phyloP scores from a whole-genome alignment of 2,888 invertebrate genomes.

The Habrosyne pyritoides region DNA sequence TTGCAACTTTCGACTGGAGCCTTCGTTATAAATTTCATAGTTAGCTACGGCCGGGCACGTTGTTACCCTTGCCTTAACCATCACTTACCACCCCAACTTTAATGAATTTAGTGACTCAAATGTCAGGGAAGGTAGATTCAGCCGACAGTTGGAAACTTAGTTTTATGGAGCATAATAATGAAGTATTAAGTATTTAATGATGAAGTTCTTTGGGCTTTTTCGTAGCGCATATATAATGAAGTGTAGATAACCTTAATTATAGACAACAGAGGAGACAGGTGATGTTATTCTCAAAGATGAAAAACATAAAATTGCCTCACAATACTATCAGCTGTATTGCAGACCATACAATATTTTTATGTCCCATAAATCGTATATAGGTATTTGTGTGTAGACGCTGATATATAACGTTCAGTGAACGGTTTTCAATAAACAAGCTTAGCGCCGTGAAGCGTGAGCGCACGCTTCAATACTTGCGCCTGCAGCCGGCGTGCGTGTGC shows the following conservation, averaged over 20 bases:
- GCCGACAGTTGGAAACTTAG: slow-evolving; percentile 43
- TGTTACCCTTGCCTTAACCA: slow-evolving; percentile 38
- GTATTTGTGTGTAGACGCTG: slow-evolving; percentile 37
- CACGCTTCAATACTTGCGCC: slow-evolving; percentile 46
- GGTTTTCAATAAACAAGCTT: slow-evolving; percentile 66
- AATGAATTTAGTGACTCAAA: slow-evolving; percentile 51
- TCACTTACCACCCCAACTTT: slow-evolving; percentile 41
- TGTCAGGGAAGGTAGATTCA: slow-evolving; percentile 38
- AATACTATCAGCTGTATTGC: slow-evolving; percentile 26
- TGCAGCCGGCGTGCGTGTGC: slow-evolving; percentile 57
- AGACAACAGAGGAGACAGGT: too few species aligned
- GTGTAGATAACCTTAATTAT: too few species aligned
- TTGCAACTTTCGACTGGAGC: slow-evolving; percentile 70
- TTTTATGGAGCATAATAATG: slow-evolving; percentile 24
- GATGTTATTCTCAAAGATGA: too few species aligned
- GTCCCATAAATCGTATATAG: slow-evolving; percentile 41
- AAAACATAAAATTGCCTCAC: slow-evolving; percentile 22
- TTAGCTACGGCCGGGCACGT: slow-evolving; percentile 43
- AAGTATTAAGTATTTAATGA: slow-evolving; percentile 6
- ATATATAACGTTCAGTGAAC: slow-evolving; percentile 43
- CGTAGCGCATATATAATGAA: too few species aligned
- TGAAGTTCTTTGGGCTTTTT: not conserved
- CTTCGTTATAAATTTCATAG: slow-evolving; percentile 77
- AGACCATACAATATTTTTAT: slow-evolving; percentile 39
- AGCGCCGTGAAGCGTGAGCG: slow-evolving; percentile 57